Percentiles rank a stretch among this genome's conserved stretches.
These are phyloP conservation scores for Amaurobius ferox DNA, from an alignment of 2,888 invertebrate genomes.

Conservation along the genomic window DNA sequence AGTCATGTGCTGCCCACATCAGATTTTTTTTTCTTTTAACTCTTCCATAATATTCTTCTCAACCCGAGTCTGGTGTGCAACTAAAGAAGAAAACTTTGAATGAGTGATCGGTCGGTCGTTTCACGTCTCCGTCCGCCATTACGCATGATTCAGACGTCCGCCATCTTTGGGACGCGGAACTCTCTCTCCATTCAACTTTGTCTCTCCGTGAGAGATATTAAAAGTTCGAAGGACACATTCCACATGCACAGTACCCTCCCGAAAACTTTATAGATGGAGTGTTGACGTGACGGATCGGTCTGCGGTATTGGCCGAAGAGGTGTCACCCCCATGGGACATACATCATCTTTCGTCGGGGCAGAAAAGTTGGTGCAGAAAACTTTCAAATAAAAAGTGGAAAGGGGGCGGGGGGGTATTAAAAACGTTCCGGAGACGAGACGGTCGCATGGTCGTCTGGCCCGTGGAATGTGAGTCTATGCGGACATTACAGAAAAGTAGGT, in stretches of 20 bases:
- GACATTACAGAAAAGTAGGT: too few species aligned
- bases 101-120: too few species aligned
- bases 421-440: neutral
- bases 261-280: neutral
- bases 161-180: neutral
- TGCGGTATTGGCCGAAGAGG: conserved; percentile 2
- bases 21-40: too few species aligned
- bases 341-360: neutral
- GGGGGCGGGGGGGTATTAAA: neutral
- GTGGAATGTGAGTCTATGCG: too few species aligned
- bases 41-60: too few species aligned
- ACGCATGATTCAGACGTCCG: neutral
- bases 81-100: too few species aligned
- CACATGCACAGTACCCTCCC: neutral
- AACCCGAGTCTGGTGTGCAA: too few species aligned
- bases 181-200: neutral
- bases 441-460: neutral
- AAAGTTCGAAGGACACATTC: conserved; percentile 7
- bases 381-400: neutral
- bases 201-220: neutral
- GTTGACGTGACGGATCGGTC: conserved; percentile 6
- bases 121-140: too few species aligned
- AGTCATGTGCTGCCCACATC: too few species aligned
- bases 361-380: neutral
- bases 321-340: neutral